Evolutionary conservation across 2,888 invertebrate species (phyloP), one percentile per base, ranked within the genome.

Genomic region (Agriopis marginaria): DNA sequence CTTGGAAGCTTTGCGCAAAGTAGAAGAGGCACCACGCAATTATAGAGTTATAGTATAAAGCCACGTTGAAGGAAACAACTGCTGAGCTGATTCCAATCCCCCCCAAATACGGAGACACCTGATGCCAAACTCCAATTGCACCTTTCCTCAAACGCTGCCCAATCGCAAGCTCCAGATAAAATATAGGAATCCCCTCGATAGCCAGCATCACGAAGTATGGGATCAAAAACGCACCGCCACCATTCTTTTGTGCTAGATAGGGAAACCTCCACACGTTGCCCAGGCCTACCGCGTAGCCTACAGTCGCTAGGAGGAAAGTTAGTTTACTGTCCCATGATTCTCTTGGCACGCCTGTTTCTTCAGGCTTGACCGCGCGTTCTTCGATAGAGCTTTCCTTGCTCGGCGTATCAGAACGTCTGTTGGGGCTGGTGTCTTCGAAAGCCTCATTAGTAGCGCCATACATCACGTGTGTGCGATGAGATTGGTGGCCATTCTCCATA

Each of bases 1-100:
- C 96, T 86, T 98, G 98, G 90, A 99, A 99, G 89, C 98, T 98
- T 95, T 98, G 97, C 77, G 97, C 97, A 86, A 99, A 97, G 92
- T 99, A 99, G 90, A 98, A 98, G 85, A 99, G 95, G 88, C 99
- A 99, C 99, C 99, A 99, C 71, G 99, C 99, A 78, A 99, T 99
- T 81, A 99, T 99, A 71, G 99, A 99, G 92, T 99, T 99, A 92
- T 99, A 99, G 91, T 99, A 99, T 75, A 99, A 95, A 11, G 98
- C 99, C 75, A 99, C 99, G 86, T 99, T 98, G 92, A 98, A 99
- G 0, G 99, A 99, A 45, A 99, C 99, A 74, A 99, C 97, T 1
- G 99, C 99, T 66, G 98, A 98, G 84, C 99, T 98, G 77, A 99
- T 97, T 23, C 99, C 98, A 68, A 98, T 98, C 12, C 98, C 98